Evolutionary conservation across 1,140 invertebrate species (phyloP), one percentile per base, ranked within the genome.

Genomic region (Drosophila arizonae): DNA sequence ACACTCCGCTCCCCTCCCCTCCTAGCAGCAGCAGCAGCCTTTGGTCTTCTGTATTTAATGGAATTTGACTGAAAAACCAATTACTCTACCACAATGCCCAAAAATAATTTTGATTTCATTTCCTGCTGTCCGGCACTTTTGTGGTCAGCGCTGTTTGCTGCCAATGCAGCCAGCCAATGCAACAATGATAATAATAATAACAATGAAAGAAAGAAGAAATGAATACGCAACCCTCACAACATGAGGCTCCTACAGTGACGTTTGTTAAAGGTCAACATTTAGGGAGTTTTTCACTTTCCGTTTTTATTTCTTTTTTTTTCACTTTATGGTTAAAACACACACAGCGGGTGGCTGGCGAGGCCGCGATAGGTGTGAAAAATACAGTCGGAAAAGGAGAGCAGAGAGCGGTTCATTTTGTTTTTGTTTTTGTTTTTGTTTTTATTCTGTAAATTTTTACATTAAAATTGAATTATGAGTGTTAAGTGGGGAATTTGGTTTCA

Each of bases 51-150:
- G n/a, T 24, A 13, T 64, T 52, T 64, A 64, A 58, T 39, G 17
- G 76, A 84, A 76, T 85, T 85, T 76, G 77, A 76, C 71, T 72
- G 68, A 67, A 66, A 85, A 85, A 81, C 75, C 81, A 85, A 85
- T 85, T 87, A 85, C 76, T 76, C 77, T 81, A 76, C 82, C 81
- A 87, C 81, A 85, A 85, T 85, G 67, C 51, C 70, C 76, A 66
- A 79, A 85, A 85, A 81, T 87, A 87, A 87, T 87, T 85, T 85
- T 67, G 81, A 85, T 87, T 85, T 85, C 62, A 58, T 85, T 68
- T 71, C 57, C 65, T 78, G 57, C 67, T 50, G 60, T 76, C 60
- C 65, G 57, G 63, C 72, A 76, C 73, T 76, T 87, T 82, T 86
- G 81, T 87, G 81, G 81, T 86, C 75, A 87, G 50, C 61, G 57